Evolutionary conservation across 2,113 vertebrate species (phyloP).

Genomic region (Platichthys stellatus): DNA sequence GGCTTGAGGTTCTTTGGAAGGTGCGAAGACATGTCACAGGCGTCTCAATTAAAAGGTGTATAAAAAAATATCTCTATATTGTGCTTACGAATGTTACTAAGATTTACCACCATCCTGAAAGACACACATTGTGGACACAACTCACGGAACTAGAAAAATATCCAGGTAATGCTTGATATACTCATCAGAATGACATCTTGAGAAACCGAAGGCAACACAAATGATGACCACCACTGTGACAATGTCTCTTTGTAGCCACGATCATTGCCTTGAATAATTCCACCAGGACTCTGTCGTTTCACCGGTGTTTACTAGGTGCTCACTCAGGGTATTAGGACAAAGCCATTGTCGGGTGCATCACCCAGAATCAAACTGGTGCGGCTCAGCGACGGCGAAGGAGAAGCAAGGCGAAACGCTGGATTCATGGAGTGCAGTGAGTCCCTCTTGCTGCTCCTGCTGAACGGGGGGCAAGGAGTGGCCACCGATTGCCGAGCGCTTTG

Average conservation of each 20-base stretch:
- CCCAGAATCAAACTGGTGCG: conserved; percentile 58
- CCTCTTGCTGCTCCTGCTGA: conserved; percentile 57
- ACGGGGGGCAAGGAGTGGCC: conserved; percentile 42
- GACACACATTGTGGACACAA: conserved; percentile 13
- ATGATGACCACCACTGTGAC: conserved; percentile 19
- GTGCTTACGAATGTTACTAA: conserved; percentile 73
- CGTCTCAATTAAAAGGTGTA: conserved; percentile 48
- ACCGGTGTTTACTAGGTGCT: background rate
- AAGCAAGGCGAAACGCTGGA: conserved; percentile 74
- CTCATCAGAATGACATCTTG: conserved; percentile 58
- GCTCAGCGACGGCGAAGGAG: conserved; percentile 67
- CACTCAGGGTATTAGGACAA: conserved; percentile 61
- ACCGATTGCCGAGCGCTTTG: background rate
- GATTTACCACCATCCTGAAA: conserved; percentile 44
- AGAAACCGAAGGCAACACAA: conserved; percentile 37
- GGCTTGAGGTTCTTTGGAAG: conserved; percentile 69
- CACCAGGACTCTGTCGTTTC: background rate
- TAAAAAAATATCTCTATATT: conserved; percentile 70
- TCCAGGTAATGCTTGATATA: background rate
- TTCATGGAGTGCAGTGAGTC: conserved; percentile 73
- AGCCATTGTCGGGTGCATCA: conserved; percentile 55
- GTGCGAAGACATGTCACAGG: conserved; percentile 51
- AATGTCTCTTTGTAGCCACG: background rate
- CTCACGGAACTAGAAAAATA: conserved; percentile 17
- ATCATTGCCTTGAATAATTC: background rate